Conservation (phyloP, 2,888 invertebrate species). For the Phrixothrix hirtus region DNA sequence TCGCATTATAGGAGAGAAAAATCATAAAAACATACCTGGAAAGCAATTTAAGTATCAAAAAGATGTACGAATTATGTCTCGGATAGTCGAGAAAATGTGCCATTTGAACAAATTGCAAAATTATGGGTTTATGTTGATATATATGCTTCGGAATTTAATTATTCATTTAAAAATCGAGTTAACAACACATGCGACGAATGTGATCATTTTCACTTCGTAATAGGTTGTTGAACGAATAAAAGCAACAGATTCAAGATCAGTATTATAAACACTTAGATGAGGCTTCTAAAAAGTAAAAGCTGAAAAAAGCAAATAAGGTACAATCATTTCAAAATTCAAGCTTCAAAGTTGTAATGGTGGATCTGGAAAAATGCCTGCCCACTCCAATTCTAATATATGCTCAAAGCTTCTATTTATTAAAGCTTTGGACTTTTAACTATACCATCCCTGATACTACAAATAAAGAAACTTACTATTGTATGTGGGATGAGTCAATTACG, state of each 20-base stretch:
- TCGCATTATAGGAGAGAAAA: neutral
- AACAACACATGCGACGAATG: too few species aligned
- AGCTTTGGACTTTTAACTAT: too few species aligned
- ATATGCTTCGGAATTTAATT: too few species aligned
- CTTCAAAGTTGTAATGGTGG: too few species aligned
- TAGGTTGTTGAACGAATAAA: neutral
- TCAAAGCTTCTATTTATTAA: too few species aligned
- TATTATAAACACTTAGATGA: constrained; percentile 1
- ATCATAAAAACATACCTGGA: too few species aligned
- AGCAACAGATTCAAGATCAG: neutral
- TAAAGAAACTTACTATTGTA: constrained; percentile 20
- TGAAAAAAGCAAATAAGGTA: neutral
- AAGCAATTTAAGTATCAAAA: too few species aligned
- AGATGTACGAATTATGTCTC: neutral
- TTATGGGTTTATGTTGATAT: neutral
- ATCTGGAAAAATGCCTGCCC: constrained; percentile 25
- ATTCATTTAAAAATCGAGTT: neutral
- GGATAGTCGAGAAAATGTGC: neutral
- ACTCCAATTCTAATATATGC: constrained; percentile 28
- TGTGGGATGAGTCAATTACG: constrained; percentile 30
- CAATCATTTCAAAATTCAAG: too few species aligned
- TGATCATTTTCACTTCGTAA: neutral
- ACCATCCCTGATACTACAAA: constrained; percentile 15
- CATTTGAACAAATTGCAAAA: neutral
- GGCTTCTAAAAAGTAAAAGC: neutral